Evolutionary conservation across 2,113 vertebrate genomes (phyloP), one percentile per base, ranked within the genome.

Genomic region (Campylomormyrus numenius): DNA sequence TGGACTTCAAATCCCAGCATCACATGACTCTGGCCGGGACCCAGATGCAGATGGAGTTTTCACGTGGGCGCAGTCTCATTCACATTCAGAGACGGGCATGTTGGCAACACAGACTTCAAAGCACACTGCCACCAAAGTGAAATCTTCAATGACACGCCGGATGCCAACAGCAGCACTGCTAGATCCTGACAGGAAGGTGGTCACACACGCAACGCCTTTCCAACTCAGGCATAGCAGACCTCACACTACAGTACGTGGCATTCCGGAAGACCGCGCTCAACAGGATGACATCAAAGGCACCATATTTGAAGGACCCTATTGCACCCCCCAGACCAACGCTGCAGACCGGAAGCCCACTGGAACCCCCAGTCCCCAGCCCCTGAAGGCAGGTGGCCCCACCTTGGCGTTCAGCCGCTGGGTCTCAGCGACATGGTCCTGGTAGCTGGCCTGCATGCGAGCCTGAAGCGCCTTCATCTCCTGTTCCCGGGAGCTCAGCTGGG

Each of bases 361-460:
- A 46, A 11, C 15, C 39, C 45, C 6, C 19, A 0, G 5, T 0
- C 35, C 13, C 31, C 31, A 56, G 31, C 24, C 74, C 89, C 48
- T 1, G 21, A 15, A 3, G 17, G 17, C 42, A 56, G 17, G 21
- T 74, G 45, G 62, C 89, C 89, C 91, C 58, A 98, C 98, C 97
- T 99, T 99, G 92, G 96, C 94, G 94, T 98, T 98, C 84, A 98
- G 96, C 92, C 95, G 96, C 92, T 99, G 98, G 0, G 95, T 96
- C 93, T 98, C 97, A 0, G 95, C 96, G 70, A 98, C 31, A 0
- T 99, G 97, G 92, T 98, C 97, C 92, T 96, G 96, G 93, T 98
- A 98, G 93, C 97, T 98, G 92, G 98, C 97, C 94, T 99, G 96
- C 98, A 99, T 98, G 39, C 98, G 97, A 0, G 96, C 96, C 93